phyloP scores from a whole-genome alignment of 2,888 invertebrate species.

The Lepidocyrtoides sp. region DNA sequence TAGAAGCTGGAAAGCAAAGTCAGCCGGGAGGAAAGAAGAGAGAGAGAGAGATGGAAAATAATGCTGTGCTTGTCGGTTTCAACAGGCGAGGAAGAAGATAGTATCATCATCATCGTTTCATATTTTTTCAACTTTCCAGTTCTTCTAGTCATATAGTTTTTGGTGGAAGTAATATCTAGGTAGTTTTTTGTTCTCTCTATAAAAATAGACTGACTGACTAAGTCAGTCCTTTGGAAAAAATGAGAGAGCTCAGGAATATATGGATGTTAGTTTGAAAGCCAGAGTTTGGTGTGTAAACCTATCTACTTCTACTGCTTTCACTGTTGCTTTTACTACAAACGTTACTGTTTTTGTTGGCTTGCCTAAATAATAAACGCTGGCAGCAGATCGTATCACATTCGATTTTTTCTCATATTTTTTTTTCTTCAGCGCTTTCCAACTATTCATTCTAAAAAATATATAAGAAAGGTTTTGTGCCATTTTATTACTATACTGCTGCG shows the following conservation, averaged over 20 bases:
- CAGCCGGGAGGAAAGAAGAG: slow-evolving; percentile 62
- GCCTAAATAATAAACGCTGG: slow-evolving; percentile 36
- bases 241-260: background rate
- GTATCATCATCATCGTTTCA: slow-evolving; percentile 72
- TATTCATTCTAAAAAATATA: slow-evolving; percentile 56
- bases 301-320: background rate
- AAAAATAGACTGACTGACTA: background rate
- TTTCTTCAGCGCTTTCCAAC: slow-evolving; percentile 57
- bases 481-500: background rate
- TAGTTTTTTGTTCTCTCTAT: background rate
- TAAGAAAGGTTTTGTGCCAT: no score
- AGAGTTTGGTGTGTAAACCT: background rate
- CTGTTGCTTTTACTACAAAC: slow-evolving; percentile 22
- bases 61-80: slow-evolving; percentile 79
- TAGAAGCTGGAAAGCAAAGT: slow-evolving; percentile 11
- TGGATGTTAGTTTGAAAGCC: background rate
- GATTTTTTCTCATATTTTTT: slow-evolving; percentile 75
- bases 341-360: slow-evolving; percentile 17
- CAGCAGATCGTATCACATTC: slow-evolving; percentile 77
- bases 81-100: slow-evolving; percentile 80
- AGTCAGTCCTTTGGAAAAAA: no score
- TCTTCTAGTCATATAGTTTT: background rate
- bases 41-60: slow-evolving; percentile 62
- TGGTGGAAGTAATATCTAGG: background rate
- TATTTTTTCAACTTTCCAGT: slow-evolving; percentile 61